Percentiles rank a stretch among this genome's conserved stretches.
phyloP scores from a whole-genome alignment of 2,888 invertebrate species.

The Chrysotoxum bicinctum region DNA sequence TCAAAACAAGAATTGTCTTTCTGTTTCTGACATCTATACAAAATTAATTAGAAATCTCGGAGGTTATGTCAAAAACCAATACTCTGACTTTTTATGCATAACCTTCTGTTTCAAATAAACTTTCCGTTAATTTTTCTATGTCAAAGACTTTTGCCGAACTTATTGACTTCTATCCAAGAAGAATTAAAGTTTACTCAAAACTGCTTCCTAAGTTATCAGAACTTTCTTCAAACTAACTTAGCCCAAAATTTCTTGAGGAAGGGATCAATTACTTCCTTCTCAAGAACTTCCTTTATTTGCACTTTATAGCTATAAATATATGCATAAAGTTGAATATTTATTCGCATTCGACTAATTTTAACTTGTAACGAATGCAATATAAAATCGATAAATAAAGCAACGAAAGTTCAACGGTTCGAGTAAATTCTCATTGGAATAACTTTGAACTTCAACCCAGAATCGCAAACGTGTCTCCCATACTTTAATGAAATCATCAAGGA shows the following conservation, averaged over 20 bases:
- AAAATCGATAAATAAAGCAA: slow-evolving; percentile 24
- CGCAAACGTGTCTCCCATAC: background rate
- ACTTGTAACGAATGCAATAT: slow-evolving; percentile 24
- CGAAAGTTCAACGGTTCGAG: slow-evolving; percentile 20
- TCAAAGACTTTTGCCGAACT: too few relatives aligned
- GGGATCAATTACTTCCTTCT: slow-evolving; percentile 10
- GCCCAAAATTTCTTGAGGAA: background rate
- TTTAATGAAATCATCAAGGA: slow-evolving; percentile 16
- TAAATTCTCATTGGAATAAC: slow-evolving; percentile 12
- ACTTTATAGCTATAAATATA: background rate
- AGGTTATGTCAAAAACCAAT: too few relatives aligned
- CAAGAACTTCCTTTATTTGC: background rate
- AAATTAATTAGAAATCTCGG: too few relatives aligned
- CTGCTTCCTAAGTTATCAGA: background rate
- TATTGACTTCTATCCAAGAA: background rate
- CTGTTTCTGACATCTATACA: too few relatives aligned
- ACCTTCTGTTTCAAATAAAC: too few relatives aligned
- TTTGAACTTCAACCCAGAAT: background rate
- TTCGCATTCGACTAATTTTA: slow-evolving; percentile 1
- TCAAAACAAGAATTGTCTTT: too few relatives aligned
- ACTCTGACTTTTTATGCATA: too few relatives aligned
- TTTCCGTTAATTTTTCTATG: too few relatives aligned
- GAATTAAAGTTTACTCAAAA: background rate
- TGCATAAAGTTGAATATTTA: background rate
- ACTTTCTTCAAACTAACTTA: background rate